A percentile compares a stretch with the other conserved stretches of the same genome.
These are phyloP conservation scores for Carpatolechia fugitivella DNA, from an alignment of 2,888 invertebrate genomes.

Conservation along the genomic window DNA sequence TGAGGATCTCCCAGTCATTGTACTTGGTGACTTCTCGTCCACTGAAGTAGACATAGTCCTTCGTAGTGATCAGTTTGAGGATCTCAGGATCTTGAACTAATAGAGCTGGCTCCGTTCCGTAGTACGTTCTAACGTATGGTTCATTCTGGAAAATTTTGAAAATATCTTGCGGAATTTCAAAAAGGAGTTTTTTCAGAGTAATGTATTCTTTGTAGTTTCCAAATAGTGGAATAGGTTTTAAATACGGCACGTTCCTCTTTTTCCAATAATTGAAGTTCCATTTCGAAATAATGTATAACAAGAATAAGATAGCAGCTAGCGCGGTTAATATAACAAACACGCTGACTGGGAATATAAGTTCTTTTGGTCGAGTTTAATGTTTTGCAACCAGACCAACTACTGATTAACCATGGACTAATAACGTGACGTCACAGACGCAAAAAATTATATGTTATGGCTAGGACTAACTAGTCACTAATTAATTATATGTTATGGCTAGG, in stretches of 20 bases:
- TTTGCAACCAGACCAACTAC: too few relatives aligned
- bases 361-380: too few relatives aligned
- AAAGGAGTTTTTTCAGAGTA: slow-evolving; percentile 24
- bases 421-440: too few relatives aligned
- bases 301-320: background rate
- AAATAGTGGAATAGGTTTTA: slow-evolving; percentile 29
- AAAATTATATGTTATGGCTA: too few relatives aligned
- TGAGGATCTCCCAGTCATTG: slow-evolving; percentile 33
- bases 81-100: slow-evolving; percentile 42
- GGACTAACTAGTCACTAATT: too few relatives aligned
- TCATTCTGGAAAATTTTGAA: slow-evolving; percentile 31
- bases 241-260: slow-evolving; percentile 27
- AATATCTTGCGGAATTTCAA: slow-evolving; percentile 24
- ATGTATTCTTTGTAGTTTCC: slow-evolving; percentile 36
- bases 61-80: slow-evolving; percentile 38
- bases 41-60: slow-evolving; percentile 46
- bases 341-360: too few relatives aligned
- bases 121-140: slow-evolving; percentile 37
- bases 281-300: background rate
- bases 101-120: slow-evolving; percentile 35
- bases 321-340: background rate
- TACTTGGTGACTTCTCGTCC: slow-evolving; percentile 44
- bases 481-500: too few relatives aligned
- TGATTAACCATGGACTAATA: too few relatives aligned
- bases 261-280: slow-evolving; percentile 35